Evolutionary conservation across 2,888 invertebrate species (phyloP), one percentile per base, ranked within the genome.

Genomic region (Andrena minutula): DNA sequence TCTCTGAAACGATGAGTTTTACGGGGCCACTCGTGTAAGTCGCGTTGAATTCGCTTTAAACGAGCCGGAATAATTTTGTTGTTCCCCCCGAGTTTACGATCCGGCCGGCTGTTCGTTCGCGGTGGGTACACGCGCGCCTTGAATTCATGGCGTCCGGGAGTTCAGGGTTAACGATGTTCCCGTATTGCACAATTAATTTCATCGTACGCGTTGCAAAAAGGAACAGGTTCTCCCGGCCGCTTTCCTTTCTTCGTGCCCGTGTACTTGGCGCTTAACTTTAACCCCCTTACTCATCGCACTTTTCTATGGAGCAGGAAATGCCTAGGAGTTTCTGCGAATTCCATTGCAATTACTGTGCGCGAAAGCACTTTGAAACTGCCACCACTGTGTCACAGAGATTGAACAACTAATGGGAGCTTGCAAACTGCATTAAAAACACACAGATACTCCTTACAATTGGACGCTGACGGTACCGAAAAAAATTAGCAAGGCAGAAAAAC

Each of bases 141-240:
- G 47, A 51, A 47, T 65, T 12, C 51, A 51, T 49, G n/a, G 72
- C 58, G 73, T 49, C 35, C 49, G n/a, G 63, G 53, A 64, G 70
- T 78, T 77, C 82, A 72, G 72, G 79, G 82, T 80, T 86, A 83
- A 86, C 75, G 61, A 78, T 74, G 78, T 58, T 64, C 60, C 41
- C 66, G 69, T 63, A 53, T 32, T 78, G 70, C 71, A 66, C 79
- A 75, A 75, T 66, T 71, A 75, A 81, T 72, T 82, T 77, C 76
- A 63, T 70, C 68, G 64, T 53, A 53, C 65, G n/a, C 26, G 26
- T 53, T 53, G 66, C 35, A 56, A 72, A 68, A 71, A 23, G n/a
- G 64, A 84, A 79, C 82, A 65, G 75, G 81, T 82, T 86, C 71
- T 65, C 60, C n/a, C 28, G 63, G 70, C 35, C 23, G 28, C 68